Conservation (phyloP, 2,888 invertebrate genomes). For the Panopea generosa region DNA sequence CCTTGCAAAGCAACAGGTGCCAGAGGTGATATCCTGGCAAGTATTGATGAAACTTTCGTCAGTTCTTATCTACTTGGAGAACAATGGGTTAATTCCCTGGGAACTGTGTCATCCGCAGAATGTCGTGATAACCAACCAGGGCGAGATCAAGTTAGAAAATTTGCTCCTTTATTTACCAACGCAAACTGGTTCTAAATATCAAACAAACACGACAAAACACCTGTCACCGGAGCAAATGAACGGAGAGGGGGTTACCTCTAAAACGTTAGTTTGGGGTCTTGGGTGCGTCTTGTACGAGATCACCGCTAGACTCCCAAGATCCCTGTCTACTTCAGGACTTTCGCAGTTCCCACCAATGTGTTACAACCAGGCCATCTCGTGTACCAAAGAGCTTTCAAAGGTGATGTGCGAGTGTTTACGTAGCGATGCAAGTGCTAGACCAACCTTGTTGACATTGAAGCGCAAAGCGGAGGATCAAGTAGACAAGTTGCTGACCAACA, state of each 20-base stretch:
- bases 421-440: slow-evolving; percentile 50
- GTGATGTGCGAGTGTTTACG: slow-evolving; percentile 58
- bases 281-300: slow-evolving; percentile 73
- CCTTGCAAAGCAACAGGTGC: slow-evolving; percentile 64
- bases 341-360: slow-evolving; percentile 46
- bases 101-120: slow-evolving; percentile 75
- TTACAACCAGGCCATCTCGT: slow-evolving; percentile 43
- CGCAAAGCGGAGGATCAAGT: slow-evolving; percentile 42
- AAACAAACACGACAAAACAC: slow-evolving; percentile 64
- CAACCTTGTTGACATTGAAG: slow-evolving; percentile 44
- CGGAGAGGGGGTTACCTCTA: slow-evolving; percentile 48
- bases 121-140: slow-evolving; percentile 68
- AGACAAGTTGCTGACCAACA: slow-evolving; percentile 29
- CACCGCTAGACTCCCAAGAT: slow-evolving; percentile 48
- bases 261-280: slow-evolving; percentile 73
- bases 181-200: slow-evolving; percentile 64
- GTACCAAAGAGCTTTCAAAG: slow-evolving; percentile 55
- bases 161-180: slow-evolving; percentile 74
- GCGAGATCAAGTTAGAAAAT: slow-evolving; percentile 77
- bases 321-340: slow-evolving; percentile 17
- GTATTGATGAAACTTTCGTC: slow-evolving; percentile 73
- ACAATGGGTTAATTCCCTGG: slow-evolving; percentile 67
- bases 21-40: slow-evolving; percentile 76
- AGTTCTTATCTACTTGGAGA: slow-evolving; percentile 73
- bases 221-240: slow-evolving; percentile 68